Evolutionary conservation across 2,113 vertebrate genomes (phyloP).

Genomic region (Pundamilia nyererei): DNA sequence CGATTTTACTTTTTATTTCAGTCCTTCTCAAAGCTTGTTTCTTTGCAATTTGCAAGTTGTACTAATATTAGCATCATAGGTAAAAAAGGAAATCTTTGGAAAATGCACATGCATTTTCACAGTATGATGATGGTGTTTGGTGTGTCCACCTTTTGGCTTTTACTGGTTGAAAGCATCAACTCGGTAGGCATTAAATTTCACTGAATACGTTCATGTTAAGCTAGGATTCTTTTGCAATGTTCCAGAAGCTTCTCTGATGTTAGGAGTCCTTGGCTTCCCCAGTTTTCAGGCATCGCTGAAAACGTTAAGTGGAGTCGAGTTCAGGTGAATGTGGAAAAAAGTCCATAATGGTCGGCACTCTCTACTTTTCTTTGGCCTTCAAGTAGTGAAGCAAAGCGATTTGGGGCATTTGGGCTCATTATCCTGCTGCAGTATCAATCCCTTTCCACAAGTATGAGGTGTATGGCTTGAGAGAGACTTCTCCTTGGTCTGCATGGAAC

Average conservation of each 20-base stretch:
- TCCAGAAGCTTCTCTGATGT: neutral
- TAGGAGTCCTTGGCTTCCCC: neutral
- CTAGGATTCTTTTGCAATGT: neutral
- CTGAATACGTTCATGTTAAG: no score
- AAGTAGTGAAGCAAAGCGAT: neutral
- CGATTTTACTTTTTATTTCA: neutral
- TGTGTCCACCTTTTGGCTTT: neutral
- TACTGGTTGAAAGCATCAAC: neutral
- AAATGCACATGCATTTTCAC: neutral
- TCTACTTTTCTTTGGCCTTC: neutral
- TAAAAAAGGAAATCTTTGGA: neutral
- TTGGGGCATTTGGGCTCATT: neutral
- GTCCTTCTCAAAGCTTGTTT: neutral
- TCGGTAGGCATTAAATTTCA: rapidly evolving
- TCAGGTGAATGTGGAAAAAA: neutral
- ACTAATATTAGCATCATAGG: neutral
- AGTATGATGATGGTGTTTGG: neutral
- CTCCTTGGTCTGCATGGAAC: neutral
- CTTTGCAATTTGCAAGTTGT: neutral
- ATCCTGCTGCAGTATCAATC: neutral
- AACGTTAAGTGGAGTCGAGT: neutral
- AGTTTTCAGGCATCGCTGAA: neutral
- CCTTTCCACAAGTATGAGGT: neutral
- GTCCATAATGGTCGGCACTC: neutral
- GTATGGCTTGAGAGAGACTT: neutral